Percentiles rank a stretch among this genome's conserved stretches.
Evolutionary conservation across 2,888 invertebrate genomes (phyloP).

Genomic region (Sabellastarte sp.): DNA sequence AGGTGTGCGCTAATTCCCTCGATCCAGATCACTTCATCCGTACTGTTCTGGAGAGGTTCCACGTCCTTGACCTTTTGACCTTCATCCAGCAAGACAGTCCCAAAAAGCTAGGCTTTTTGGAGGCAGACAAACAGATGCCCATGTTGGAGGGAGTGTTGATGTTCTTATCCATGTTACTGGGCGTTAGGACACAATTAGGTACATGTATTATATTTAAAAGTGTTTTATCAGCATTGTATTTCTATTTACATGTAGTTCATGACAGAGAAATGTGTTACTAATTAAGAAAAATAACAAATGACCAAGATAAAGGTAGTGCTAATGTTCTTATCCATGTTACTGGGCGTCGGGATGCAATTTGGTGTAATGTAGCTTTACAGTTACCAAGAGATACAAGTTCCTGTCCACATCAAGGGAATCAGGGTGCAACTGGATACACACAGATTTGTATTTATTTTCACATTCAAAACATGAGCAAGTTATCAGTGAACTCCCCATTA

Average conservation of each 20-base stretch:
- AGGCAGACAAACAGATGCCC: slow-evolving; percentile 79
- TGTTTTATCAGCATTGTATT: background rate
- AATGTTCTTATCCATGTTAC: slow-evolving; percentile 84
- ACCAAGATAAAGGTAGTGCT: slow-evolving; percentile 90
- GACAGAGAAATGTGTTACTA: no score
- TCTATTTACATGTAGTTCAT: slow-evolving; percentile 12
- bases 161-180: slow-evolving; percentile 84
- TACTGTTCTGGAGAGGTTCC: slow-evolving; percentile 86
- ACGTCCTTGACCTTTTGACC: slow-evolving; percentile 75
- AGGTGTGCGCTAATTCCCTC: slow-evolving; percentile 82
- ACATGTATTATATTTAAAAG: background rate
- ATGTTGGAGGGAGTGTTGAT: slow-evolving; percentile 93
- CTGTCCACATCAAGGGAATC: no score
- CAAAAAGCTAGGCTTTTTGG: slow-evolving; percentile 53
- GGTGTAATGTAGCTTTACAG: slow-evolving; percentile 57
- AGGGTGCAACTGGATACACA: no score
- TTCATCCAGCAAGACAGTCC: slow-evolving; percentile 11
- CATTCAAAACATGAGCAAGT: no score
- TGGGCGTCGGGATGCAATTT: slow-evolving; percentile 83
- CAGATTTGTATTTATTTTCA: slow-evolving; percentile 3
- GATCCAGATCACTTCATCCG: slow-evolving; percentile 80
- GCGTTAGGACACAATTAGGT: slow-evolving; percentile 80
- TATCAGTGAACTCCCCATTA: no score
- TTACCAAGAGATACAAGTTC: no score
- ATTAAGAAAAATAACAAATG: slow-evolving; percentile 81